Evolutionary conservation across 2,797 vertebrate species (phyloP).

Genomic region (Gymnoscopelus microlampas): DNA sequence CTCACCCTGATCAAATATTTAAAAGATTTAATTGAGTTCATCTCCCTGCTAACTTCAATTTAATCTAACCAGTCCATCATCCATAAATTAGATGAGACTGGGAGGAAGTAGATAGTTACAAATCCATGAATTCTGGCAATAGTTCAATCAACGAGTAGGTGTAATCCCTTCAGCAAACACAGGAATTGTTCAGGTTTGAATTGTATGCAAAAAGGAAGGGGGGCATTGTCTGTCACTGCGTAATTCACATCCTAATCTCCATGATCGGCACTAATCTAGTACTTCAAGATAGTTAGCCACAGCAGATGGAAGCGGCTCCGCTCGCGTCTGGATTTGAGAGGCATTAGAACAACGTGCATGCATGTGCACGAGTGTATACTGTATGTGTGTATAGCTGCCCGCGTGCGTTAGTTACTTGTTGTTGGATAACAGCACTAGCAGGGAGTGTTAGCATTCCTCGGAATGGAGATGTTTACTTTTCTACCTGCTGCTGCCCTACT

Average conservation of each 20-base stretch:
- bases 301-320: slow-evolving; percentile 65
- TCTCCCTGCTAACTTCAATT: too few species aligned
- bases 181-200: slow-evolving; percentile 31
- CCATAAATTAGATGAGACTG: too few species aligned
- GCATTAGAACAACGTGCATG: slow-evolving; percentile 53
- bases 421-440: slow-evolving; percentile 26
- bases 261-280: slow-evolving; percentile 63
- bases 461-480: slow-evolving; percentile 44
- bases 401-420: slow-evolving; percentile 44
- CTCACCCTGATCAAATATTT: too few species aligned
- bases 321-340: slow-evolving; percentile 56
- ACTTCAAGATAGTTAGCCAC: slow-evolving; percentile 44
- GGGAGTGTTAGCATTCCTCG: slow-evolving; percentile 37
- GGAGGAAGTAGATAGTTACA: too few species aligned
- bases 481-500: slow-evolving; percentile 31
- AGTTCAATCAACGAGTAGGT: slow-evolving; percentile 28
- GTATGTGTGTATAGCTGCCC: neutral
- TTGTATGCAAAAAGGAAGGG: slow-evolving; percentile 56
- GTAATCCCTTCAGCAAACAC: slow-evolving; percentile 48
- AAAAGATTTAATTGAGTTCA: too few species aligned
- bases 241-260: slow-evolving; percentile 67
- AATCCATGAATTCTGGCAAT: neutral
- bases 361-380: neutral
- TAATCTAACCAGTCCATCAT: too few species aligned
- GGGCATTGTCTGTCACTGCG: slow-evolving; percentile 21